Evolutionary conservation across 1,140 invertebrate species (phyloP).

Genomic region (Drosophila kikkawai): DNA sequence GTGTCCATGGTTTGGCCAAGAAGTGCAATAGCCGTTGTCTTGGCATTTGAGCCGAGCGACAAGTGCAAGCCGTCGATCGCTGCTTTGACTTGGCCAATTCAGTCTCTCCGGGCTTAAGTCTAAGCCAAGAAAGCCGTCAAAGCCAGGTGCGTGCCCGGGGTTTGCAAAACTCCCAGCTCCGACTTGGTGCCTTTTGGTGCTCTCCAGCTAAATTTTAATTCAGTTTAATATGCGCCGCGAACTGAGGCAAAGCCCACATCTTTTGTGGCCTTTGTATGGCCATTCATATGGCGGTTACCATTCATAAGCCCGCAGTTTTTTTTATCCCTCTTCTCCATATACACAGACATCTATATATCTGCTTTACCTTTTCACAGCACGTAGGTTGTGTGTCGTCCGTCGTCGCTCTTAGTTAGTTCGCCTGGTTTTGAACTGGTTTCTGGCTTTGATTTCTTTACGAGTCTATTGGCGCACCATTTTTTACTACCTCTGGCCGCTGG

Average conservation of each 20-base stretch:
- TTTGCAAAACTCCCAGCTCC: slow-evolving; percentile 32
- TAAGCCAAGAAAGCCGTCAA: slow-evolving; percentile 45
- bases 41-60: slow-evolving; percentile 75
- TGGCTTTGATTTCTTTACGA: slow-evolving; percentile 75
- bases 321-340: slow-evolving; percentile 22
- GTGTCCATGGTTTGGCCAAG: slow-evolving; percentile 1
- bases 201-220: slow-evolving; percentile 66
- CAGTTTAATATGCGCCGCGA: slow-evolving; percentile 71
- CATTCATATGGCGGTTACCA: slow-evolving; percentile 75
- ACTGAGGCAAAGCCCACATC: slow-evolving; percentile 60
- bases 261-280: slow-evolving; percentile 65
- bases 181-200: neutral
- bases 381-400: slow-evolving; percentile 66
- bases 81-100: slow-evolving; percentile 58
- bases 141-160: slow-evolving; percentile 74
- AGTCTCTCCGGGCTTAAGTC: slow-evolving; percentile 64
- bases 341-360: slow-evolving; percentile 25
- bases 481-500: slow-evolving; percentile 29
- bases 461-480: slow-evolving; percentile 60
- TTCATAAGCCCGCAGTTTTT: slow-evolving; percentile 79
- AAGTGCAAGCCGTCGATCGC: slow-evolving; percentile 73
- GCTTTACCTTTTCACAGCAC: slow-evolving; percentile 59
- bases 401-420: slow-evolving; percentile 65
- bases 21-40: slow-evolving; percentile 56
- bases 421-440: slow-evolving; percentile 68